A percentile compares a stretch with the other conserved stretches of the same genome.
These are phyloP conservation scores for Peromyscus nudipes DNA, from an alignment of 2,797 vertebrate species.

Conservation along the genomic window DNA sequence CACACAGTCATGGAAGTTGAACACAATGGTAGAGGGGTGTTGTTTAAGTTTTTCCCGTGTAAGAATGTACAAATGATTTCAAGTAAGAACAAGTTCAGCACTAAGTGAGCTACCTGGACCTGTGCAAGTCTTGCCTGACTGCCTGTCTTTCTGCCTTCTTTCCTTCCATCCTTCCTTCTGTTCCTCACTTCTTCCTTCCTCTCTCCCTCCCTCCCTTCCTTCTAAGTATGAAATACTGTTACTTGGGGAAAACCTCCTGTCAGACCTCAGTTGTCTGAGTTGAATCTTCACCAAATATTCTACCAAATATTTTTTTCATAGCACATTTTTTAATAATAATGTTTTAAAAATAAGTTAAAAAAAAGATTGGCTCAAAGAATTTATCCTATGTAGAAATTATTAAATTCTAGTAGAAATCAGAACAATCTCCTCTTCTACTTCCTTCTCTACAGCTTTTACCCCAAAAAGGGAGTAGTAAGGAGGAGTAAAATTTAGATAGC, in stretches of 20 bases:
- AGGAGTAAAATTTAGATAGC: constrained; percentile 10
- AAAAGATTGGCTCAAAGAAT: neutral
- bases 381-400: constrained; percentile 21
- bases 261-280: neutral
- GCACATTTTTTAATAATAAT: neutral
- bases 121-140: neutral
- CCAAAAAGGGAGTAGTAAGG: neutral
- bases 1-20: neutral
- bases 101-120: neutral
- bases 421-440: neutral
- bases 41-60: neutral
- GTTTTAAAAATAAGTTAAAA: constrained; percentile 43
- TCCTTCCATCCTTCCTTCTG: neutral
- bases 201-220: neutral
- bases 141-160: no score
- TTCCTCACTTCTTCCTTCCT: neutral
- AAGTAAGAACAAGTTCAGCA: neutral
- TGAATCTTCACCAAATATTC: neutral
- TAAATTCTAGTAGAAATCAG: neutral
- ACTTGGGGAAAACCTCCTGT: neutral
- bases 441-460: neutral
- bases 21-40: neutral
- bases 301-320: neutral
- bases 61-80: neutral
- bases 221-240: neutral